Percentiles rank a stretch among this genome's conserved stretches.
phyloP scores from a whole-genome alignment of 35 echinoderm and acorn worm genomes.

The Acanthaster planci region DNA sequence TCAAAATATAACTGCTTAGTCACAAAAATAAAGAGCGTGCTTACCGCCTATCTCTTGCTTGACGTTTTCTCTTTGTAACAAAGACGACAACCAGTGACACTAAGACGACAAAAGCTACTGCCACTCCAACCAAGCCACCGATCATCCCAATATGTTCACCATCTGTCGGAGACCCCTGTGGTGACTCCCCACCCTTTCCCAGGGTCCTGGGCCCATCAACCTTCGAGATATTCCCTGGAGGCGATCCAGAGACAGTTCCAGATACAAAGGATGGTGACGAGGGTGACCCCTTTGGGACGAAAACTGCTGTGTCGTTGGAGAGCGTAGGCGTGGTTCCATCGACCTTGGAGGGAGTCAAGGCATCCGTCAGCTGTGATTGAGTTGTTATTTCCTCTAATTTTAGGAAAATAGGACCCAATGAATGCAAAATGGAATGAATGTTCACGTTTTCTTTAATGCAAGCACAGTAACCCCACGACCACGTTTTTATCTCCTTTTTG shows the following conservation, averaged over 20 bases:
- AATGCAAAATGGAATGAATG: no score
- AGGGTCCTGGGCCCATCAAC: no score
- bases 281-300: neutral
- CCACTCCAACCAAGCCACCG: neutral
- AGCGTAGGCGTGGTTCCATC: neutral
- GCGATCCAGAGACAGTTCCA: neutral
- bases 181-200: no score
- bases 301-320: neutral
- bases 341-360: no score
- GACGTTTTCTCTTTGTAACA: neutral
- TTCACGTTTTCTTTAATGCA: no score
- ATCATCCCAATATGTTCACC: neutral
- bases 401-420: no score
- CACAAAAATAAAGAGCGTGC: no score
- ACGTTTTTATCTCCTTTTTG: no score
- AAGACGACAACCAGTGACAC: neutral
- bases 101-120: neutral
- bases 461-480: no score
- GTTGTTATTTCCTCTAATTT: no score
- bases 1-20: no score
- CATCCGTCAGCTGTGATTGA: no score
- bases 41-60: neutral
- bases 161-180: neutral
- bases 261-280: neutral
- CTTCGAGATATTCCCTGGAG: neutral